These are phyloP conservation scores for Helicoverpa assulta DNA, from an alignment of 2,888 invertebrate genomes.

Conservation along the genomic window DNA sequence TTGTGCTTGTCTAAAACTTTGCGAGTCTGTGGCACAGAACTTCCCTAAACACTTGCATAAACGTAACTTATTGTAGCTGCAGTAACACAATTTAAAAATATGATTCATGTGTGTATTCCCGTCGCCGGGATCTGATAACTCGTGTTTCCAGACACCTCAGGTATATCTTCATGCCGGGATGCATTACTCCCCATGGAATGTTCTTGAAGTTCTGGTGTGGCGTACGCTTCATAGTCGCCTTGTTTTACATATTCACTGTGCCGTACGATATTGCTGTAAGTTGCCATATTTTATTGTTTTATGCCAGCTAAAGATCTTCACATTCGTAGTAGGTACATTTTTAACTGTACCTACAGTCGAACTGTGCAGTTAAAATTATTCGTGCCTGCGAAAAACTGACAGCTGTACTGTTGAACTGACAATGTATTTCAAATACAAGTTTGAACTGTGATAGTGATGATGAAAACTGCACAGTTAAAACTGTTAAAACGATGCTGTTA, in stretches of 20 bases:
- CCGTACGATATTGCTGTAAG: conserved; percentile 86
- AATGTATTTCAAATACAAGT: no score
- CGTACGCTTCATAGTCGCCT: conserved; percentile 75
- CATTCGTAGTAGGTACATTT: no score
- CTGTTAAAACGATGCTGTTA: no score
- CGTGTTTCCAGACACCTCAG: conserved; percentile 72
- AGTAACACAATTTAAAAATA: conserved; percentile 29
- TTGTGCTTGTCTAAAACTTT: no score
- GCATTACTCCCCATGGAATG: conserved; percentile 85
- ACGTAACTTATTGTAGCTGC: conserved; percentile 16
- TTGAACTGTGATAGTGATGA: no score
- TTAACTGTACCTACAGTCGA: no score
- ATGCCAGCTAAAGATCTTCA: no score
- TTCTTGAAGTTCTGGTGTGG: conserved; percentile 86
- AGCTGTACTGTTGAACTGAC: no score
- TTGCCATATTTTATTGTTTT: conserved; percentile 47
- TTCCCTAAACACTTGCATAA: not conserved
- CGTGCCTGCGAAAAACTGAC: no score
- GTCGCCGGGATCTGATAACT: conserved; percentile 27
- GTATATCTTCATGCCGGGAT: conserved; percentile 82
- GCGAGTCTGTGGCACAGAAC: not conserved
- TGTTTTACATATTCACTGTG: conserved; percentile 78
- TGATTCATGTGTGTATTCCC: conserved; percentile 25
- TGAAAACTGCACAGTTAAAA: no score
- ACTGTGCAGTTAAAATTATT: no score